Evolutionary conservation across 2,113 vertebrate species (phyloP), one percentile per base, ranked within the genome.

Genomic region (Xyliphius kryptos): DNA sequence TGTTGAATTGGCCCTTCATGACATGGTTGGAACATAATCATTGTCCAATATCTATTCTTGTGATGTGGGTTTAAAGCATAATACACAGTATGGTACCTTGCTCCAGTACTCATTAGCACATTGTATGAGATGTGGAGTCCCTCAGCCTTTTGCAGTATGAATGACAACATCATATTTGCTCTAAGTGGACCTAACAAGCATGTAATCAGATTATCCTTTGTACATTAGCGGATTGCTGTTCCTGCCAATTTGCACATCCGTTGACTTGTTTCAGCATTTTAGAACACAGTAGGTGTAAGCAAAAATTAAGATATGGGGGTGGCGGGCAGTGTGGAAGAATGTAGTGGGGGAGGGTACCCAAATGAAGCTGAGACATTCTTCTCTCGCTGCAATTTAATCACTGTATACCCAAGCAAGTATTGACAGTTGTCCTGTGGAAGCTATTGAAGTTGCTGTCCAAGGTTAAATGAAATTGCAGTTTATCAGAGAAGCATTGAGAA

Each of bases 381-480:
- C 91, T 89, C 84, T 88, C 86, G 86, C 86, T 91, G 89, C 81
- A 89, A 91, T 96, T 97, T 98, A 97, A 98, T 97, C 93, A 97
- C 91, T 91, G 89, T 92, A 90, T 89, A 91, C 87, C 79, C 81
- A 40, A 91, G 88, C 85, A 94, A 91, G 90, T 97, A 98, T 97
- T 90, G 94, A 97, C 95, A 94, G 92, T 97, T 93, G 93, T 97
- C 93, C 92, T 87, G 89, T 90, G 89, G 89, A 97, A 93, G 93
- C 96, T 92, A 96, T 98, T 97, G 96, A 95, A 92, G 90, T 92
- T 92, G 89, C 93, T 93, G 92, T 97, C 93, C 95, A 97, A 98
- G 96, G 96, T 97, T 95, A 98, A 97, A 98, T 97, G 92, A 97
- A 97, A 97, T 97, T 95, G 96, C 95, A 96, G 93, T 98, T 98